Evolutionary conservation across 92 coral and sea anemone species (phyloP), one percentile per base, ranked within the genome.

Genomic region (Heliopora coerulea): DNA sequence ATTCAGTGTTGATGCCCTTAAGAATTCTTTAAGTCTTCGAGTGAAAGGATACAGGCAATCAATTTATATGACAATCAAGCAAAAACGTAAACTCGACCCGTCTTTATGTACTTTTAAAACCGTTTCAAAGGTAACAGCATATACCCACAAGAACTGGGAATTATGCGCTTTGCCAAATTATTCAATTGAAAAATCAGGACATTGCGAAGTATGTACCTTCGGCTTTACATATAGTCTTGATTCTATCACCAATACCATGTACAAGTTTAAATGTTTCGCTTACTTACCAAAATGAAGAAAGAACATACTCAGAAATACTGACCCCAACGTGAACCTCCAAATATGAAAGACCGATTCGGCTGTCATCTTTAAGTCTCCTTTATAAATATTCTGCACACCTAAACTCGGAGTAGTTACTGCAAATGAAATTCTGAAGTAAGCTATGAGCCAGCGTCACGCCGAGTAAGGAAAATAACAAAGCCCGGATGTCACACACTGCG

Each of bases 401-500:
- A n/a, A n/a, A n/a, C n/a, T n/a, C n/a, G n/a, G n/a, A n/a, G n/a
- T n/a, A n/a, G n/a, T n/a, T n/a, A n/a, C n/a, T n/a, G n/a, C 42
- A 37, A 37, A 4, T 11, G 4, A 11, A 11, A 37, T 37, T 37
- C 42, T 37, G 42, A 37, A 37, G 42, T 37, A 4, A 11, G 6
- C 42, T 4, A 37, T 37, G 42, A 4, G 42, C 11, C n/a, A n/a
- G n/a, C n/a, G n/a, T 37, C 42, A 37, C 42, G 42, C 4, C 42
- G 42, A 37, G 42, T n/a, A n/a, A 29, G 25, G 26, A 39, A 33
- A 25, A 67, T 25, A 28, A 27, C 74, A 46, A 44, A 13, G 8
- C 74, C 74, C 74, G 74, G 58, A 67, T 67, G 59, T 49, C 3
- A 48, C 46, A 14, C 27, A 33, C 52, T 63, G 70, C 70, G 70